Evolutionary conservation across 2,888 invertebrate genomes (phyloP).

Genomic region (Zaprionus bogoriensis): DNA sequence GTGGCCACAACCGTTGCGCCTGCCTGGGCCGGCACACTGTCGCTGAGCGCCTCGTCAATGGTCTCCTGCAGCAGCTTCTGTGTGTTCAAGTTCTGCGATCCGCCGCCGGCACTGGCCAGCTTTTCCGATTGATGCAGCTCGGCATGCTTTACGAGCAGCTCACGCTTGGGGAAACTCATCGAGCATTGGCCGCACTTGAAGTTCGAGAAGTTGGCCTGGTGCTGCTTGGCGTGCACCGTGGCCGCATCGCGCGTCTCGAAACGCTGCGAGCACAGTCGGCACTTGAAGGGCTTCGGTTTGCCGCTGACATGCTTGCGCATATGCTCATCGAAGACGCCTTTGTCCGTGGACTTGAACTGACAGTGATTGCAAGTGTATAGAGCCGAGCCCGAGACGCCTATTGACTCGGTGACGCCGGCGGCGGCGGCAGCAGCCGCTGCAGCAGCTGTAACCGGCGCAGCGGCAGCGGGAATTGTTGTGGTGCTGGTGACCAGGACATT

Average conservation of each 20-base stretch:
- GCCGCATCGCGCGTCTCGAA: conserved; percentile 83
- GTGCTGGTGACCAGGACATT: conserved; percentile 80
- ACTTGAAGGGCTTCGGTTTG: conserved; percentile 83
- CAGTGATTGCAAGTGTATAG: conserved; percentile 82
- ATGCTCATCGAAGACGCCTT: conserved; percentile 81
- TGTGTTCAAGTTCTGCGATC: conserved; percentile 74
- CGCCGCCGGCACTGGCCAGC: conserved; percentile 32
- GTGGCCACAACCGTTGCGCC: conserved; percentile 73
- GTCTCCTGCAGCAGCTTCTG: conserved; percentile 83
- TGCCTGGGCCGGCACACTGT: conserved; percentile 68
- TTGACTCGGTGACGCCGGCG: conserved; percentile 46
- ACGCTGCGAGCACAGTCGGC: conserved; percentile 82
- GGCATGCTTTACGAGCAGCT: conserved; percentile 82
- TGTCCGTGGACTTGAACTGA: conserved; percentile 82
- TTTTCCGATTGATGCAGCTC: conserved; percentile 81
- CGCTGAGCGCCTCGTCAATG: conserved; percentile 83
- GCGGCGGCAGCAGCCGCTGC: conserved; percentile 66
- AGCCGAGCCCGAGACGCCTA: conserved; percentile 55
- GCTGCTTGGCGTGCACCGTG: conserved; percentile 82
- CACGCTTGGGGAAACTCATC: conserved; percentile 82
- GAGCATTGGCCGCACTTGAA: conserved; percentile 83
- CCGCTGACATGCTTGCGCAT: conserved; percentile 80
- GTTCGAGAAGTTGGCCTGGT: conserved; percentile 82
- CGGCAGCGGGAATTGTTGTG: conserved; percentile 79
- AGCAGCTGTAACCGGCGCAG: conserved; percentile 66